Base-by-base conservation (phyloP, 2,113 vertebrate species). In the Vireo altiloquus region DNA sequence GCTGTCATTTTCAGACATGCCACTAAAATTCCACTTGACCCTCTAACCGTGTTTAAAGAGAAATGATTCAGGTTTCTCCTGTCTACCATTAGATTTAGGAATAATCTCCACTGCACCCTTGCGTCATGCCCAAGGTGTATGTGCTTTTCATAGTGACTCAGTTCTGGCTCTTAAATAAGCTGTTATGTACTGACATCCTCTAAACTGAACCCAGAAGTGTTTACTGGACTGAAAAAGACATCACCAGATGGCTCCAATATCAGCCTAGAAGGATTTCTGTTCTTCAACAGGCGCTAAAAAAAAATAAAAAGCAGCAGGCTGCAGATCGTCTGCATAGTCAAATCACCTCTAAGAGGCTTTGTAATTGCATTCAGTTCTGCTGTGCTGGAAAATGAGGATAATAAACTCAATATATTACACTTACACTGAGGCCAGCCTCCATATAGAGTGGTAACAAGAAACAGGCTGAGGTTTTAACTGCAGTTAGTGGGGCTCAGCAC, bases 181-280 rank as follows among this genome's bases (percentile, higher is more conserved):
- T 92, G 90, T 78, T 82, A n/a, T 7, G 31, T 75, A 44, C 47
- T 53, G 93, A 89, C 87, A 86, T 78, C 79, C 85, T 92, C 64
- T 71, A 95, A 93, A 96, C 59, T 49, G 82, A 95, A 89, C 79
- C 44, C 92, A 95, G 88, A 90, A 96, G 76, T 83, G 68, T 84
- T 94, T 95, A 77, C 79, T 86, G 76, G 71, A 74, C 90, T 90
- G 92, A 91, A 96, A 93, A 96, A 95, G 90, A 85, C 88, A 92
- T 91, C 82, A 71, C 92, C 93, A 96, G 93, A 93, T 96, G 95
- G 88, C 82, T 96, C 71, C 88, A 87, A 52, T 94, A 97, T 71
- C 92, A 83, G 85, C 85, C 87, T 92, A 78, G 92, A 91, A 94
- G 92, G 88, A 94, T 94, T 94, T 95, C 90, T 95, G 71, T 83